These are phyloP conservation scores for Notarius lentiginosus DNA, from an alignment of 2,113 vertebrate species.

Conservation along the genomic window DNA sequence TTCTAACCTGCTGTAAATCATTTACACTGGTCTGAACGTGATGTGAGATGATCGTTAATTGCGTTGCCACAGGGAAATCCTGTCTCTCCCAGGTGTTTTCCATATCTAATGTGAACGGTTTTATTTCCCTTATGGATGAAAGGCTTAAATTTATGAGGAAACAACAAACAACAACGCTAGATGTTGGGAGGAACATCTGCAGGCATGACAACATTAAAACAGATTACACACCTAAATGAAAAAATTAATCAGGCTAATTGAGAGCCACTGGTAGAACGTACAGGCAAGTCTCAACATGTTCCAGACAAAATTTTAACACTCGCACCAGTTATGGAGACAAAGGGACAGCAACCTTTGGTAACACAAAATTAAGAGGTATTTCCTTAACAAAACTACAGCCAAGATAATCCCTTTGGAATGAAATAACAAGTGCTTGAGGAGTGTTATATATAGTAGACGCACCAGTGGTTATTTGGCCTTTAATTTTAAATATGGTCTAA, in stretches of 20 bases:
- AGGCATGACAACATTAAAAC: not conserved
- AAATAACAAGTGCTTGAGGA: not conserved
- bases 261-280: slow-evolving; percentile 19
- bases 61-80: slow-evolving; percentile 19
- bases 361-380: not conserved
- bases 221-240: slow-evolving; percentile 1
- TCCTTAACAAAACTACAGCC: slow-evolving; percentile 24
- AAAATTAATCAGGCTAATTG: not conserved
- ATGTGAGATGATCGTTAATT: not conserved
- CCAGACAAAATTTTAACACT: slow-evolving; percentile 10
- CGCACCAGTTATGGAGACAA: slow-evolving; percentile 22
- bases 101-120: not conserved
- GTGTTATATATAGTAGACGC: slow-evolving; percentile 24
- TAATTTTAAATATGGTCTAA: slow-evolving; percentile 60
- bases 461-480: slow-evolving; percentile 32
- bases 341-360: slow-evolving; percentile 34
- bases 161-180: too few species aligned
- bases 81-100: slow-evolving; percentile 18
- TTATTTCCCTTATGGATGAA: not conserved
- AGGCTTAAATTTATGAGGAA: not conserved
- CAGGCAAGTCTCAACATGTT: slow-evolving; percentile 64
- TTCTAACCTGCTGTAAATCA: slow-evolving; percentile 24
- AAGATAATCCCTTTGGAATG: slow-evolving; percentile 11
- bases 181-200: not conserved
- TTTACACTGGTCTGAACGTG: slow-evolving; percentile 17